Base-by-base conservation (phyloP, 1,140 invertebrate genomes). In the Doryteuthis pealeii region DNA sequence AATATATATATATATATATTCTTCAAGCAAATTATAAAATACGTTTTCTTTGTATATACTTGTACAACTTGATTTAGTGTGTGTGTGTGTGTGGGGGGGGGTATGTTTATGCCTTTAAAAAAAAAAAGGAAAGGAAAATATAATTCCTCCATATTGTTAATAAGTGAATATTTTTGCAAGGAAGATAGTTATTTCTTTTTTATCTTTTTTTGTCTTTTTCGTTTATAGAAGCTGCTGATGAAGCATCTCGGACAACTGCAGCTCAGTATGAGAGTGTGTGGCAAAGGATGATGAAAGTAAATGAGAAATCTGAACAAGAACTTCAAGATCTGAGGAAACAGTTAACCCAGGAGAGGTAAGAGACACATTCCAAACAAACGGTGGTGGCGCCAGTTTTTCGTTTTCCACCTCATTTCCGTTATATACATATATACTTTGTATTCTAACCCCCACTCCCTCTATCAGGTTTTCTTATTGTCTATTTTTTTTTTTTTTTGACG, bases 191-290 rank as follows among this genome's bases (percentile, higher is more conserved):
- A n/a, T n/a, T n/a, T n/a, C n/a, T n/a, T n/a, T n/a, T n/a, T n/a
- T n/a, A n/a, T n/a, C n/a, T n/a, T n/a, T n/a, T n/a, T n/a, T n/a
- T n/a, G n/a, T n/a, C n/a, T n/a, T n/a, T n/a, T n/a, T n/a, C n/a
- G n/a, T n/a, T 86, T 83, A 62, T 86, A 93, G 94, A 95, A 88
- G 94, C 94, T 0, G 91, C 95, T 70, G 92, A 94, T 81, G 94
- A 94, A 81, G 94, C 93, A 0, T 91, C 91, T 12, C 81, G 79
- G 8, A 91, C 90, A 8, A 92, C 92, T 12, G 87, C 89, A 76
- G 90, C 88, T 76, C 88, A 91, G 72, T 89, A 91, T 81, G 92
- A 94, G 79, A 89, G 89, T 58, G 94, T 95, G 88, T 84, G 94
- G 72, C 89, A 90, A 70, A 91, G 91, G 76, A 87, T 95, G 28